Base-by-base conservation (phyloP, 2,113 vertebrate species). In the Madoqua kirkii region DNA sequence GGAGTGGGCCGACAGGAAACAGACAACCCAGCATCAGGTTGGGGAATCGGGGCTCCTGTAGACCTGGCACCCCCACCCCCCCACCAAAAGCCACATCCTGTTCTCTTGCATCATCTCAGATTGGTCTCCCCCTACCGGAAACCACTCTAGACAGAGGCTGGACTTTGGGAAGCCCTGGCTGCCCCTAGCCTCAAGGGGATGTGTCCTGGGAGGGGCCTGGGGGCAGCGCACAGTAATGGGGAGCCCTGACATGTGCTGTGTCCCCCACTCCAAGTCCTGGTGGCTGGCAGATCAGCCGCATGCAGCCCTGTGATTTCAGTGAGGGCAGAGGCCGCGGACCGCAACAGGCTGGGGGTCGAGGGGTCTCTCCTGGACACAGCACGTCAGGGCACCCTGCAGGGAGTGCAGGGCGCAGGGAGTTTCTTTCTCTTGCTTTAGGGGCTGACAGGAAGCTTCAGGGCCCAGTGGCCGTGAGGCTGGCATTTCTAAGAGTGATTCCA, bases 41-140 rank as follows among this genome's bases (percentile, higher is more conserved):
- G 0, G 64, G 13, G 71, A 92, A 23, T 25, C 0, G 17, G 74
- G 67, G 85, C 25, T 43, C 88, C 91, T 48, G 57, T 31, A 54
- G 45, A 14, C 12, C 5, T 3, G 0, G 40, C n/a, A 40, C 0
- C 31, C 6, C 17, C 9, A 0, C 31, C 6, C 17, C 9, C 29
- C 25, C 29, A 0, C 31, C 5, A 1, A n/a, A 45, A 33, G 43
- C 74, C 43, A 50, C 4, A 3, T 25, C 81, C 84, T 33, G 7
- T 16, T 16, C 21, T 62, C 90, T 79, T 0, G 23, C 25, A 2
- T 29, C 9, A 8, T 8, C 45, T 36, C 45, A 7, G 15, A 6
- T 9, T 29, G 5, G 48, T 36, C 74, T 15, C 13, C 21, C 40
- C 36, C 1, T 3, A 15, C 6, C 2, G 0, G 33, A 50, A 3